Percentiles rank a stretch among this genome's conserved stretches.
These are phyloP conservation scores for Bhutanitis thaidina DNA, from an alignment of 2,888 invertebrate species.

Conservation along the genomic window DNA sequence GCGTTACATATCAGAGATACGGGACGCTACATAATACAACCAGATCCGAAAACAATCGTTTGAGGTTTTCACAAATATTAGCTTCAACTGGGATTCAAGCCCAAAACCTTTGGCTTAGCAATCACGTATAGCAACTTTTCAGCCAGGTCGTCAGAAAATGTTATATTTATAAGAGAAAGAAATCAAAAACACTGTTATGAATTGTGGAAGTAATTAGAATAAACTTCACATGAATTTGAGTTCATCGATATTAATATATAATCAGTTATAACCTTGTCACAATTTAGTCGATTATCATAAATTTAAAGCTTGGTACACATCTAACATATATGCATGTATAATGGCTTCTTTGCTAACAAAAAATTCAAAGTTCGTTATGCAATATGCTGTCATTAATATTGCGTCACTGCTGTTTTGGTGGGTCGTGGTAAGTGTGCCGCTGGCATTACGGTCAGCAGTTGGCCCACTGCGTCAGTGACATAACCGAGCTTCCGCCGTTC, in stretches of 20 bases:
- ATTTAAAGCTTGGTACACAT: slow-evolving; percentile 11
- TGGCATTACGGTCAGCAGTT: slow-evolving; percentile 70
- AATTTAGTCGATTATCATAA: slow-evolving; percentile 11
- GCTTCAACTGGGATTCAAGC: too few relatives aligned
- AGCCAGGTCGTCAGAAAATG: too few relatives aligned
- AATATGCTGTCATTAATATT: slow-evolving; percentile 61
- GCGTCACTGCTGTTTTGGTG: slow-evolving; percentile 73
- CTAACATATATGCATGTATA: slow-evolving; percentile 11
- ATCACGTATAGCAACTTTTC: too few relatives aligned
- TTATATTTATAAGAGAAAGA: too few relatives aligned
- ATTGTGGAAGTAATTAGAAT: too few relatives aligned
- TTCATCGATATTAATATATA: not conserved
- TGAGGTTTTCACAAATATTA: too few relatives aligned
- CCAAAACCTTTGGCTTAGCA: too few relatives aligned
- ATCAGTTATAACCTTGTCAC: slow-evolving; percentile 17
- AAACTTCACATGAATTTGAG: not conserved
- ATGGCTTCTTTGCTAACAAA: slow-evolving; percentile 29
- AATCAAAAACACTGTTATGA: too few relatives aligned
- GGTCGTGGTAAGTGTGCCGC: slow-evolving; percentile 73
- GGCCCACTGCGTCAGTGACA: slow-evolving; percentile 70
- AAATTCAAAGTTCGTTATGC: slow-evolving; percentile 49
- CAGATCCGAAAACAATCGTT: too few relatives aligned
- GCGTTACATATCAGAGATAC: too few relatives aligned
- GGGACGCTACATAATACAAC: too few relatives aligned
- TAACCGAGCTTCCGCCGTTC: slow-evolving; percentile 71